Conservation (phyloP, 2,888 invertebrate species). For the Flexamia atlantica region DNA sequence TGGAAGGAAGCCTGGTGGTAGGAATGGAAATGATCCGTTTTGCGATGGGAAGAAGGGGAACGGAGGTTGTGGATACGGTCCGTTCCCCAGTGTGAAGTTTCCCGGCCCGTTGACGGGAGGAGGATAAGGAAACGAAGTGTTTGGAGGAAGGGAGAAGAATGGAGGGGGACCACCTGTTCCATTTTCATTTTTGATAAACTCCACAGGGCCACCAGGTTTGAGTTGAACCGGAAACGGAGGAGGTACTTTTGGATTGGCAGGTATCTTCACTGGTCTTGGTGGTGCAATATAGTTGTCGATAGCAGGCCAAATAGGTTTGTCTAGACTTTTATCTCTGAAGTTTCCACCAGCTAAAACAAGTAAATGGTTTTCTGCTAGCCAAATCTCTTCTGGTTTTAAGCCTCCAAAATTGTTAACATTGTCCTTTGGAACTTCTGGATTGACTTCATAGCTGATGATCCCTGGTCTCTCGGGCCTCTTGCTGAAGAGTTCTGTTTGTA, state of each 20-base stretch:
- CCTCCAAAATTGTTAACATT: constrained; percentile 89
- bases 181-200: constrained; percentile 88
- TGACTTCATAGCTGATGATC: constrained; percentile 88
- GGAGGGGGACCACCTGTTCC: constrained; percentile 77
- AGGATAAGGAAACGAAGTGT: constrained; percentile 69
- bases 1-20: constrained; percentile 70
- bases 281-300: constrained; percentile 92
- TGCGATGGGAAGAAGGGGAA: constrained; percentile 71
- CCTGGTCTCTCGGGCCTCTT: constrained; percentile 86
- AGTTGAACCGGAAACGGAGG: constrained; percentile 97
- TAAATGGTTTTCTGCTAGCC: constrained; percentile 93
- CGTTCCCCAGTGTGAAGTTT: constrained; percentile 83
- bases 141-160: constrained; percentile 77
- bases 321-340: constrained; percentile 75
- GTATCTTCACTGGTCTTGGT: constrained; percentile 90
- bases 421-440: constrained; percentile 89
- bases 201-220: constrained; percentile 90
- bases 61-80: constrained; percentile 73
- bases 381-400: constrained; percentile 90
- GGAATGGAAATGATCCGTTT: constrained; percentile 78
- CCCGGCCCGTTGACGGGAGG: constrained; percentile 80
- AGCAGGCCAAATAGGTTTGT: constrained; percentile 81
- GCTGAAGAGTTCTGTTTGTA: constrained; percentile 89
- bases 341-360: constrained; percentile 89
- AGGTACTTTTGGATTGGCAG: constrained; percentile 89